A percentile compares a stretch with the other conserved stretches of the same genome.
These are phyloP conservation scores for Tipula lateralis DNA, from an alignment of 2,888 invertebrate genomes.

Conservation along the genomic window DNA sequence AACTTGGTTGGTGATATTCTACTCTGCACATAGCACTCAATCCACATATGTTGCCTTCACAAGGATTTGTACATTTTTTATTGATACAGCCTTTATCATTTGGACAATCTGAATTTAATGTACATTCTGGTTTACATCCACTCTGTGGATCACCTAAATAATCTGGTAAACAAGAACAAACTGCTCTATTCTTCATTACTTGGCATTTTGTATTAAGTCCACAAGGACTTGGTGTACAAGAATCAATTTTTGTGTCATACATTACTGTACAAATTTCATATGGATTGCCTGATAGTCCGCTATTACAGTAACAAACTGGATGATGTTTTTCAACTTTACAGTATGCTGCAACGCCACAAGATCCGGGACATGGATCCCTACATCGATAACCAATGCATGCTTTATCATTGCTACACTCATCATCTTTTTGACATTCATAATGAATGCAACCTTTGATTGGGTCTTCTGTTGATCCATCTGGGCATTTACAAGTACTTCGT, in stretches of 20 bases:
- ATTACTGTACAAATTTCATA: conserved; percentile 61
- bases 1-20: conserved; percentile 76
- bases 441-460: conserved; percentile 72
- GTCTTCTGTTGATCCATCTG: conserved; percentile 70
- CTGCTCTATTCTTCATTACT: conserved; percentile 61
- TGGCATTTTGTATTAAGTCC: conserved; percentile 75
- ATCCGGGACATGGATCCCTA: conserved; percentile 74
- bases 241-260: conserved; percentile 56
- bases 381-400: conserved; percentile 79
- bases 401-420: conserved; percentile 66
- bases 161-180: conserved; percentile 71
- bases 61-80: conserved; percentile 69
- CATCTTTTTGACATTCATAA: conserved; percentile 75
- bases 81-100: conserved; percentile 69
- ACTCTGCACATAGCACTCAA: conserved; percentile 74
- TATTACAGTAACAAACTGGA: conserved; percentile 71
- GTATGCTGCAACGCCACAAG: conserved; percentile 69
- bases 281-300: conserved; percentile 72
- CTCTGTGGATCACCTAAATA: conserved; percentile 73
- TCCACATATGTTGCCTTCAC: conserved; percentile 70
- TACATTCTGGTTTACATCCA: conserved; percentile 74
- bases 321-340: conserved; percentile 74
- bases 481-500: conserved; percentile 67
- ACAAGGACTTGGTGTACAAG: conserved; percentile 71
- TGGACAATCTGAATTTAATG: conserved; percentile 77